Base-by-base conservation (phyloP, 2,888 invertebrate species). In the Ptychoptera contaminata region DNA sequence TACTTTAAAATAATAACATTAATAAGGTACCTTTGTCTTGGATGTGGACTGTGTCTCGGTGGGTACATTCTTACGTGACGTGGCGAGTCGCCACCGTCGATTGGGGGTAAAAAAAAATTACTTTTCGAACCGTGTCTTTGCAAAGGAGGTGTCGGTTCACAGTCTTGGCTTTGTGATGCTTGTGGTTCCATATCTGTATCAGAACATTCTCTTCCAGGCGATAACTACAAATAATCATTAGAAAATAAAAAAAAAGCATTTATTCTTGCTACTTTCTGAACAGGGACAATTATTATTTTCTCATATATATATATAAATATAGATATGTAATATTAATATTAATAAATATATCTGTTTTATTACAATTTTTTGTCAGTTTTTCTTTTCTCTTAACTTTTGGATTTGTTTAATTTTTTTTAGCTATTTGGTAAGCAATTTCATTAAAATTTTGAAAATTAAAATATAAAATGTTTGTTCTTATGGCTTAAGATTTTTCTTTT, bases 101-200 rank as follows among this genome's bases (percentile, higher is more conserved):
- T 68, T 47, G 81, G 77, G 48, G 85, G 84, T 62, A 84, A 76
- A 71, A 88, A 90, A 69, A 91, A 81, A 67, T 88, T 90, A 55
- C 78, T 82, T 42, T 42, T 42, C 47, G 88, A 88, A 56, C 87
- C 87, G 58, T 82, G 82, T 54, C 90, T 74, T 67, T 87, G 86
- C 52, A 85, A 67, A 45, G 85, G 85, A 40, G 90, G 91, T 53
- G 91, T 90, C 8, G 91, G 88, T 66, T 91, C 90, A 67, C 90
- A 91, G 72, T 91, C 91, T 55, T 86, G 83, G 43, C 86, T 86
- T 68, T 90, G 90, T 42, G 87, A 87, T 41, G 87, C 88, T 30
- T 82, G 82, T n/a, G 86, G 85, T 52, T 87, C 88, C 75, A 82
- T 74, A 56, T 90, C 88, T 53, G 85, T 77, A 61, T 90, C 88